Evolutionary conservation across 1,140 invertebrate genomes (phyloP), one percentile per base, ranked within the genome.

Genomic region (Drosophila kepulauana): DNA sequence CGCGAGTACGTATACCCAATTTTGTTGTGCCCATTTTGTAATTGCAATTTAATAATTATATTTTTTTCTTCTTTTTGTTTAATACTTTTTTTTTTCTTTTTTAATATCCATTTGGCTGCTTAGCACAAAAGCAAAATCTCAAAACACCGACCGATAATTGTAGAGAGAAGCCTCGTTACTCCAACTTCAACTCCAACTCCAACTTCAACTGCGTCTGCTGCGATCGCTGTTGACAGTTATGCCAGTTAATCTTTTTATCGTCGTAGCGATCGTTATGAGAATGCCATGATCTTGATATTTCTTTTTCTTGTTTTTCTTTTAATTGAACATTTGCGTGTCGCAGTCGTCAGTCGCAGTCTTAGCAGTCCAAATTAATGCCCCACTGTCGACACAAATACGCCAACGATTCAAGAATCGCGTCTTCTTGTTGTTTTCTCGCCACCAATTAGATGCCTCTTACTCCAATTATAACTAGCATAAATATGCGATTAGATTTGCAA

Each of bases 321-420:
- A 85, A 86, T 85, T 86, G 75, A 81, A 65, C 70, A 85, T 86
- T 85, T 85, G 82, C 82, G 82, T 85, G 82, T 61, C 35, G 35
- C 20, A 15, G 51, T 59, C 30, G 16, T 20, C 33, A 7, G 30
- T 6, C 35, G 41, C 57, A n/a, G 51, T 59, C 33, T 79, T 72
- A 82, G 75, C 58, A 73, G 52, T 33, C 30, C 20, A 25, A 25
- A 25, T 25, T 25, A 25, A 25, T 25, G 20, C 5, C 30, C 7
- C 5, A 33, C 4, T 52, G 75, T 74, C 46, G 79, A 75, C 82
- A 79, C 70, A 78, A 87, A 82, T 72, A 49, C 46, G 64, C 25
- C 7, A 70, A 52, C 48, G 4, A 15, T 1, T 48, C 13, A 15
- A 52, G 67, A 62, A 62, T 57, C 30, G 7, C 52, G 20, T 33